phyloP scores from a whole-genome alignment of 2,888 invertebrate species.

The Esperia sulphurella region DNA sequence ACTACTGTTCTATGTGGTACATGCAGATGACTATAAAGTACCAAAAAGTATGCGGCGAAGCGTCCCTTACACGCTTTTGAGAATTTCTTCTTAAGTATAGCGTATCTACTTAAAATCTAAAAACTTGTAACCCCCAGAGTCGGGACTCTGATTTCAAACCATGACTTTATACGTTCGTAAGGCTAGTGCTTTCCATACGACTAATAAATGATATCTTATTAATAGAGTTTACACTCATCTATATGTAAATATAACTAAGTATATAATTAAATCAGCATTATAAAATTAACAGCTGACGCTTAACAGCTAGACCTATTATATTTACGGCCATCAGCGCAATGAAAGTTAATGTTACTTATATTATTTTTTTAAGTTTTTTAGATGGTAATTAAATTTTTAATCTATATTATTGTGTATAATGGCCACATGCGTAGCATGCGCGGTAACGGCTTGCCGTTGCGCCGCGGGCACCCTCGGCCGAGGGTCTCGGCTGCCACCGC shows the following conservation, averaged over 20 bases:
- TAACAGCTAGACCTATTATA: conserved; percentile 27
- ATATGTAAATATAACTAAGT: conserved; percentile 13
- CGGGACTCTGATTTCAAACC: no score
- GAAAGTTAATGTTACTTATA: conserved; percentile 35
- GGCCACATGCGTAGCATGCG: conserved; percentile 29
- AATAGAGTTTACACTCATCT: conserved; percentile 4
- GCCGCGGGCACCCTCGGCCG: conserved; percentile 38
- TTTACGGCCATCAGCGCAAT: conserved; percentile 25
- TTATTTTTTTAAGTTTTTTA: conserved; percentile 18
- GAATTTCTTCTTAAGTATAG: no score
- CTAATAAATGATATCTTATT: no score
- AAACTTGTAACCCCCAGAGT: no score
- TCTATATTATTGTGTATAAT: conserved; percentile 35
- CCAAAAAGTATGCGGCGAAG: no score
- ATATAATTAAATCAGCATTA: conserved; percentile 15
- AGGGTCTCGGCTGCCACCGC: conserved; percentile 8
- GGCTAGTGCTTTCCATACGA: not conserved
- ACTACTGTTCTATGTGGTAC: no score
- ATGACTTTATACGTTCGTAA: no score
- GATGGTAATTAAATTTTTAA: conserved; percentile 53
- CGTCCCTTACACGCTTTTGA: no score
- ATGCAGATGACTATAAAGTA: no score
- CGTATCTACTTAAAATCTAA: no score
- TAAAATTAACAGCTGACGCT: conserved; percentile 25
- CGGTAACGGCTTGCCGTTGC: conserved; percentile 31